Conservation (phyloP, 2,113 vertebrate genomes). For the Oxygymnocypris stewartii region DNA sequence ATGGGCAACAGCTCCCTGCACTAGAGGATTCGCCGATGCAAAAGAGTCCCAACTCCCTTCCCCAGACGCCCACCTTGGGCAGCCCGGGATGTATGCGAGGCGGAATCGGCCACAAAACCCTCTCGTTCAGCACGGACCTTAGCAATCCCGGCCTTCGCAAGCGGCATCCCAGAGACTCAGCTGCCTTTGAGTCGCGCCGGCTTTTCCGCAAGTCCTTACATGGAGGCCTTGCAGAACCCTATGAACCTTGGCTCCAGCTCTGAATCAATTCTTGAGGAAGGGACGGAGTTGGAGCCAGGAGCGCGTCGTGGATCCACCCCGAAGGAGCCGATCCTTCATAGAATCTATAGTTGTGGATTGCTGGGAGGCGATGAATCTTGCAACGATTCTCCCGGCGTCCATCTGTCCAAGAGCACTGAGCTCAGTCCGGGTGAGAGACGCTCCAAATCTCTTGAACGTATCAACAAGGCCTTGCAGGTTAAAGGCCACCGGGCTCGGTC, state of each 20-base stretch:
- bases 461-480: slow-evolving; percentile 67
- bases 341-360: slow-evolving; percentile 64
- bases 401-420: slow-evolving; percentile 58
- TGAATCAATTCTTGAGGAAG: slow-evolving; percentile 77
- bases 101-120: slow-evolving; percentile 60
- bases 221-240: slow-evolving; percentile 84
- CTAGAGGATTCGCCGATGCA: background rate
- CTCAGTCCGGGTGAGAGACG: slow-evolving; percentile 68
- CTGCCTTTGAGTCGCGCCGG: slow-evolving; percentile 72
- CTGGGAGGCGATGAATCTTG: slow-evolving; percentile 63
- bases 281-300: slow-evolving; percentile 55
- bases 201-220: slow-evolving; percentile 84
- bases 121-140: slow-evolving; percentile 72
- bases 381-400: slow-evolving; percentile 64
- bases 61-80: background rate
- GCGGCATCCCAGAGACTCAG: slow-evolving; percentile 70
- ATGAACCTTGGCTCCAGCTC: slow-evolving; percentile 82
- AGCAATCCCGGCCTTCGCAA: slow-evolving; percentile 69
- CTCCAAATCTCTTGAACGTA: slow-evolving; percentile 79
- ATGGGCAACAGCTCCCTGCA: slow-evolving; percentile 1
- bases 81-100: slow-evolving; percentile 43
- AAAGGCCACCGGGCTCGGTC: slow-evolving; percentile 72
- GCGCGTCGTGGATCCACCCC: slow-evolving; percentile 38
- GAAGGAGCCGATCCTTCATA: slow-evolving; percentile 63
- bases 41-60: slow-evolving; percentile 5